Conservation (phyloP, 2,888 invertebrate species). For the Trachelus iudaicus region DNA sequence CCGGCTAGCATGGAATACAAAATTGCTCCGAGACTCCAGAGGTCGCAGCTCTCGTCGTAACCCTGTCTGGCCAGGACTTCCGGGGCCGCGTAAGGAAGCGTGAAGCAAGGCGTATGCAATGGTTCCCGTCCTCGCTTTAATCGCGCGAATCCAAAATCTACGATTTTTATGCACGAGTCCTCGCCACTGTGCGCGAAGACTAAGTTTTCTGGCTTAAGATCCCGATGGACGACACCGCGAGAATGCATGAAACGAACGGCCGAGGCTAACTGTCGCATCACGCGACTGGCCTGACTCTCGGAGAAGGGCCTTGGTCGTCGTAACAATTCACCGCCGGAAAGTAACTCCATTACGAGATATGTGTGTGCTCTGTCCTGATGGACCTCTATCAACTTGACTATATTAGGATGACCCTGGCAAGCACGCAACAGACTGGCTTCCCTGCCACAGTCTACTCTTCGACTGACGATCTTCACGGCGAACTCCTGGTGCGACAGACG, state of each 20-base stretch:
- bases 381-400: slow-evolving; percentile 87
- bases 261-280: slow-evolving; percentile 84
- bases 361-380: slow-evolving; percentile 86
- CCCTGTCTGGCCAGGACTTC: slow-evolving; percentile 84
- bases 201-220: slow-evolving; percentile 91
- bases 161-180: slow-evolving; percentile 81
- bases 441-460: slow-evolving; percentile 73
- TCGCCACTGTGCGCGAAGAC: slow-evolving; percentile 73
- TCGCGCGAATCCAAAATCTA: slow-evolving; percentile 97
- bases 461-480: slow-evolving; percentile 88
- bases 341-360: slow-evolving; percentile 90
- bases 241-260: slow-evolving; percentile 89
- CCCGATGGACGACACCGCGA: slow-evolving; percentile 88
- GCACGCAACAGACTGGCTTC: slow-evolving; percentile 84
- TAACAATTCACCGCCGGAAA: slow-evolving; percentile 86
- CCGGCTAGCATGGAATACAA: slow-evolving; percentile 90
- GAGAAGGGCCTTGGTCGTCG: slow-evolving; percentile 75
- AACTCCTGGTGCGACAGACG: slow-evolving; percentile 79
- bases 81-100: slow-evolving; percentile 94
- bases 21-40: slow-evolving; percentile 96
- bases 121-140: slow-evolving; percentile 73
- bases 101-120: slow-evolving; percentile 90
- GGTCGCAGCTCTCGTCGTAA: slow-evolving; percentile 93
- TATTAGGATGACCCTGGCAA: slow-evolving; percentile 90
- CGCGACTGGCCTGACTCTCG: slow-evolving; percentile 81